These are phyloP conservation scores for Typhlomys cinereus DNA, from an alignment of 2,113 vertebrate genomes.

Conservation along the genomic window DNA sequence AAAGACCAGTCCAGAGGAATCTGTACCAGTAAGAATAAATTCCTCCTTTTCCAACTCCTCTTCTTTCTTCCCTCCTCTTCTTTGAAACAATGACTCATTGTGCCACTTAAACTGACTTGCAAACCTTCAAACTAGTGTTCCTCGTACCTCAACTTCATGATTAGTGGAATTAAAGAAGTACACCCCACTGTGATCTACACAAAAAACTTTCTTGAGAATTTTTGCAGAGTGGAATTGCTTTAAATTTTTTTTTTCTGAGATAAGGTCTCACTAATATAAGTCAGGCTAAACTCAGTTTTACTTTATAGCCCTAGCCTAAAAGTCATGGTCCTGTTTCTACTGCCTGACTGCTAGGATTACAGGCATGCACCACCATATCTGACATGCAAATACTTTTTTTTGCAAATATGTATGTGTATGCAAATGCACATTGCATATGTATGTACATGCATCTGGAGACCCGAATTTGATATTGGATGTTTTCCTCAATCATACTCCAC, in stretches of 20 bases:
- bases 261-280: neutral
- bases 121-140: neutral
- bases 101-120: neutral
- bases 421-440: neutral
- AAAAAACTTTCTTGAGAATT: too few relatives aligned
- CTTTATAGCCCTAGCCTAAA: neutral
- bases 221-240: too few relatives aligned
- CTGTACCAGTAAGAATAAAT: neutral
- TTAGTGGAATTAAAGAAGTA: neutral
- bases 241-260: neutral
- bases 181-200: too few relatives aligned
- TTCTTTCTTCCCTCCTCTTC: too few relatives aligned
- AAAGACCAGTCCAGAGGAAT: neutral
- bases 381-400: neutral
- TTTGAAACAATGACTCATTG: neutral
- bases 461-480: too few relatives aligned
- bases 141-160: neutral
- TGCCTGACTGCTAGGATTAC: neutral
- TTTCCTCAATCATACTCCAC: neutral
- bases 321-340: neutral
- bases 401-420: neutral
- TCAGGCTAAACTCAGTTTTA: too few relatives aligned
- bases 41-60: neutral
- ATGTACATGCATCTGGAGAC: neutral
- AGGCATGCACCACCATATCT: neutral